Percentiles rank a stretch among this genome's conserved stretches.
phyloP scores from a whole-genome alignment of 2,888 invertebrate species.

The Mechanitis messenoides region DNA sequence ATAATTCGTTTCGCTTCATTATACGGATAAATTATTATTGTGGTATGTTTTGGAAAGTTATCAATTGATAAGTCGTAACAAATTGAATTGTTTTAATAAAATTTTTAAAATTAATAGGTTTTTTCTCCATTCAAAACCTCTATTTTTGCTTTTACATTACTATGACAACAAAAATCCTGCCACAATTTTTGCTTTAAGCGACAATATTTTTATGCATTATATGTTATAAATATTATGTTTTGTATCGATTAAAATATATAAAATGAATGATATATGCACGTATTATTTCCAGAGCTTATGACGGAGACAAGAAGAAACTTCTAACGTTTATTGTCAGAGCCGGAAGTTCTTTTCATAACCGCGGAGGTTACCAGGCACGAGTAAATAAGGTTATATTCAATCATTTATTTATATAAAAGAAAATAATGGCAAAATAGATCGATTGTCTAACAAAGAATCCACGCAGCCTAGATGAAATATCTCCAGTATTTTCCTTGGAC shows the following conservation, averaged over 20 bases:
- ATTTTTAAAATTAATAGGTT: background rate
- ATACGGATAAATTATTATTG: conserved; percentile 6
- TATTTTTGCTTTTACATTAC: background rate
- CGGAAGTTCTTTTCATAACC: conserved; percentile 65
- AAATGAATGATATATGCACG: background rate
- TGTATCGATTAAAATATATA: too few species aligned
- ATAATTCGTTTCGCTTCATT: conserved; percentile 2
- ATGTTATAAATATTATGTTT: too few species aligned
- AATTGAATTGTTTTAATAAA: conserved; percentile 1
- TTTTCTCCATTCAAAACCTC: background rate
- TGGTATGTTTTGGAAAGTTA: conserved; percentile 4
- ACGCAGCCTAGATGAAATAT: too few species aligned
- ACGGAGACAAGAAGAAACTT: conserved; percentile 50
- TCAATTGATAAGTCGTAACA: background rate
- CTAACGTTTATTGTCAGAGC: conserved; percentile 57
- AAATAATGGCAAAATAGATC: too few species aligned
- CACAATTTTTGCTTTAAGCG: too few species aligned
- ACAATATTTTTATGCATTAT: too few species aligned
- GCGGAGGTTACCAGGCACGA: conserved; percentile 65
- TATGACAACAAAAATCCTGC: too few species aligned
- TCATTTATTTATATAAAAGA: background rate
- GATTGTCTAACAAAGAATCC: too few species aligned
- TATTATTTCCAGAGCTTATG: conserved; percentile 44
- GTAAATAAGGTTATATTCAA: conserved; percentile 52
- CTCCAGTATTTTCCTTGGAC: too few species aligned